Evolutionary conservation across 1,140 invertebrate genomes (phyloP), one percentile per base, ranked within the genome.

Genomic region (Sipha flava): DNA sequence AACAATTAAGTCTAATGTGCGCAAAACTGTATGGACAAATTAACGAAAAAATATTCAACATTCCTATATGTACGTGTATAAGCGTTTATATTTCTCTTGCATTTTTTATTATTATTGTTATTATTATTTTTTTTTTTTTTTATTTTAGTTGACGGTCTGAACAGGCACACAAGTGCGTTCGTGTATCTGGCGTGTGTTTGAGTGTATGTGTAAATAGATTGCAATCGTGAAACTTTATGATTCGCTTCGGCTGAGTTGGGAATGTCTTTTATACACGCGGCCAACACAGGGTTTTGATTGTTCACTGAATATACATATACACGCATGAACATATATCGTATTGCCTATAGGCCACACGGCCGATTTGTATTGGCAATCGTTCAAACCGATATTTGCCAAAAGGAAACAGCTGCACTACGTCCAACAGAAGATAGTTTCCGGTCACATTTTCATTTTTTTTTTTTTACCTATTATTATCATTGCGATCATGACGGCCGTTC

Each of bases 311-410:
- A 2, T 37, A 64, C 43, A 43, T 43, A 23, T 14, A 47, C n/a
- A 47, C 5, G 12, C 40, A 1, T 43, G 9, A 12, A 43, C 14
- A 43, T 43, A 43, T 12, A 12, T 12, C 14, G 9, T 43, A 43
- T 43, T 43, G 40, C 1, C 7, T 16, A 21, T 66, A 40, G 34
- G 66, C 40, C 66, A 23, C 14, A 16, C 43, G 43, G 16, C 23
- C 23, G 66, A 29, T 9, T 29, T 47, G 40, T 70, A 68, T 47
- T 70, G 66, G 66, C 66, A 47, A 70, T 43, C 66, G 43, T 70
- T 70, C 66, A 70, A 70, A 70, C 40, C 2, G 31, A 45, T 47
- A 47, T 70, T 70, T 70, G 66, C 66, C 66, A 70, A 70, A 45
- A 47, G 14, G 40, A 70, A 70, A 70, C 66, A 70, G 66, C 66